These are phyloP conservation scores for Embidobia sp. DNA, from an alignment of 2,888 invertebrate genomes.

Conservation along the genomic window DNA sequence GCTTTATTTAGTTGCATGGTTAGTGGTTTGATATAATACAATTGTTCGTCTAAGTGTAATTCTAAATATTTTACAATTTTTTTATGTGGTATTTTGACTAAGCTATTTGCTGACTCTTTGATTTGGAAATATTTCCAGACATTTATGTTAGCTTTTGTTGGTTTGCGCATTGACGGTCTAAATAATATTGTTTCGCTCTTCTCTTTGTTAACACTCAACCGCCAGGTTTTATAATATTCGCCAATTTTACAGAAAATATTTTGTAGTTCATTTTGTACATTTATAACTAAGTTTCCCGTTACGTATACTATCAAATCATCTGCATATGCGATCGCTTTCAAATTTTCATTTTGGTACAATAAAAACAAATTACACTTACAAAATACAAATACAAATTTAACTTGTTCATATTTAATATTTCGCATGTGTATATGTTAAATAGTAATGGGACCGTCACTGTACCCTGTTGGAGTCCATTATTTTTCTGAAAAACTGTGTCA, in stretches of 20 bases:
- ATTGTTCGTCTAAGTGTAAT: constrained; percentile 29
- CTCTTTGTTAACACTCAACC: constrained; percentile 40
- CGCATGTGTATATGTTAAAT: too few relatives aligned
- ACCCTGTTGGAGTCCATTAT: constrained; percentile 1
- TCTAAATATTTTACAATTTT: constrained; percentile 15
- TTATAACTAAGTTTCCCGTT: not conserved
- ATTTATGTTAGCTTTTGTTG: too few relatives aligned
- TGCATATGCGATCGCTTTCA: too few relatives aligned
- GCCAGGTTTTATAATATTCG: constrained; percentile 8
- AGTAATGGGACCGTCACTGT: not conserved
- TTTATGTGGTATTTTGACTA: constrained; percentile 13
- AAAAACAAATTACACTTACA: too few relatives aligned
- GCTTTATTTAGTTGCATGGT: constrained; percentile 41
- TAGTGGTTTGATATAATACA: constrained; percentile 44
- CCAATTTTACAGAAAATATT: constrained; percentile 3
- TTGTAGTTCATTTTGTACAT: constrained; percentile 4
- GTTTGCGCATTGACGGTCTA: constrained; percentile 23
- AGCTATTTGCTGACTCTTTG: not conserved
- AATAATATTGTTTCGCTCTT: constrained; percentile 65
- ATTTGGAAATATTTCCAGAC: constrained; percentile 35
- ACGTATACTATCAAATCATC: too few relatives aligned
- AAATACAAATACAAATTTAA: too few relatives aligned
- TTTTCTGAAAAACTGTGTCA: not conserved
- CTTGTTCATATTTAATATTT: too few relatives aligned
- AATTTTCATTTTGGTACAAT: too few relatives aligned